phyloP scores from a whole-genome alignment of 2,113 vertebrate species.

The Pristiophorus japonicus region DNA sequence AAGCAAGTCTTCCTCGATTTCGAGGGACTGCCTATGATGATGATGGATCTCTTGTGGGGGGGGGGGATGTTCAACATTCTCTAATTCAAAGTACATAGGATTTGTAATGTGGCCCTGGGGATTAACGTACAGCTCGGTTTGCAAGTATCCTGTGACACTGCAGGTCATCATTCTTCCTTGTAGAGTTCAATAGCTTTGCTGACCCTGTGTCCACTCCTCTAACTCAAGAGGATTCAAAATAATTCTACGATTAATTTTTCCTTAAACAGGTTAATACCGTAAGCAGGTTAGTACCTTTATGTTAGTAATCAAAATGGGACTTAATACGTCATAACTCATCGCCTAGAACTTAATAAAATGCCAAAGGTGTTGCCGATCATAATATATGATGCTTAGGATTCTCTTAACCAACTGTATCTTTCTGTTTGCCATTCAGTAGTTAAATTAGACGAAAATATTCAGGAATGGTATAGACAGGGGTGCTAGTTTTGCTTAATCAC shows the following conservation, averaged over 20 bases:
- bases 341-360: no score
- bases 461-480: background rate
- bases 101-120: background rate
- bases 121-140: background rate
- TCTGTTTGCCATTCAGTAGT: background rate
- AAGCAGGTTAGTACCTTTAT: no score
- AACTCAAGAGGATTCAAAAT: background rate
- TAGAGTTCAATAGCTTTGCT: background rate
- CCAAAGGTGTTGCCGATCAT: background rate
- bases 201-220: background rate
- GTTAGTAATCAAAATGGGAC: background rate
- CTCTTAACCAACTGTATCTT: background rate
- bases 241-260: background rate
- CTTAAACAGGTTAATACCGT: background rate
- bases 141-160: background rate
- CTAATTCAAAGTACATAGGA: background rate
- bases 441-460: no score
- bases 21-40: no score
- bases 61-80: background rate
- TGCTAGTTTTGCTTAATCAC: background rate
- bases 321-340: background rate
- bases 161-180: background rate
- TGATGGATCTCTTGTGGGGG: background rate
- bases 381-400: background rate
- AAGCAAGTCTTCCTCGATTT: no score